Evolutionary conservation across 35 echinoderm and acorn worm genomes (phyloP).

Genomic region (Heliocidaris erythrogramma): DNA sequence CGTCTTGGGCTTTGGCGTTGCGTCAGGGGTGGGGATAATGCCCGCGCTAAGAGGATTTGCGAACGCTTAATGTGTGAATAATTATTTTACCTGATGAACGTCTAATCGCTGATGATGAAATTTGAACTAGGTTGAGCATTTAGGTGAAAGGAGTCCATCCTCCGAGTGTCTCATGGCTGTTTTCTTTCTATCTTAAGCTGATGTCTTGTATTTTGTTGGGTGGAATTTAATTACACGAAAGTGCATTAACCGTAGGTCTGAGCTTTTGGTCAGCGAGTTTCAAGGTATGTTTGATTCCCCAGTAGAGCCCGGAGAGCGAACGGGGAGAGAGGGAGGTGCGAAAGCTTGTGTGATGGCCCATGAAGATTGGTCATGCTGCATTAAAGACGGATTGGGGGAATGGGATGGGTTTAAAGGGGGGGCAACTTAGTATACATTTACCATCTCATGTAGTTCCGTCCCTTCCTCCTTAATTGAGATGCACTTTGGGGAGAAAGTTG

Average conservation of each 20-base stretch:
- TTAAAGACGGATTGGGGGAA: neutral
- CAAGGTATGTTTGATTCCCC: neutral
- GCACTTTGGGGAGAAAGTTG: too few relatives aligned
- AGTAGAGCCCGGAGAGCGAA: neutral
- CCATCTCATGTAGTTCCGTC: too few relatives aligned
- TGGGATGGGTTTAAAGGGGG: neutral
- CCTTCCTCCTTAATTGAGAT: too few relatives aligned
- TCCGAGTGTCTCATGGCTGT: neutral
- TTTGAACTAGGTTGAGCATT: conserved; percentile 41
- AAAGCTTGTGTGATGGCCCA: conserved; percentile 20
- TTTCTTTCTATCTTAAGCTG: conserved; percentile 11
- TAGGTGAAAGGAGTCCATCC: neutral
- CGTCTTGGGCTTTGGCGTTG: neutral
- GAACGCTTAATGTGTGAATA: conserved; percentile 35
- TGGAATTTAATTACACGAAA: conserved; percentile 41
- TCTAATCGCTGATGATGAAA: conserved; percentile 25
- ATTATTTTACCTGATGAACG: conserved; percentile 37
- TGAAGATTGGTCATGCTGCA: conserved; percentile 32
- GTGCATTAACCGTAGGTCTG: conserved; percentile 24
- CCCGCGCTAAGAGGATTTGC: neutral
- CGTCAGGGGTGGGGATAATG: conserved; percentile 20
- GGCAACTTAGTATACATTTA: neutral
- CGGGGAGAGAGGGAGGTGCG: neutral
- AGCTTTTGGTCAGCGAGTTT: neutral
- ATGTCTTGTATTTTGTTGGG: conserved; percentile 35